Base-by-base conservation (phyloP, 1,140 invertebrate genomes). In the Onthophagus taurus region DNA sequence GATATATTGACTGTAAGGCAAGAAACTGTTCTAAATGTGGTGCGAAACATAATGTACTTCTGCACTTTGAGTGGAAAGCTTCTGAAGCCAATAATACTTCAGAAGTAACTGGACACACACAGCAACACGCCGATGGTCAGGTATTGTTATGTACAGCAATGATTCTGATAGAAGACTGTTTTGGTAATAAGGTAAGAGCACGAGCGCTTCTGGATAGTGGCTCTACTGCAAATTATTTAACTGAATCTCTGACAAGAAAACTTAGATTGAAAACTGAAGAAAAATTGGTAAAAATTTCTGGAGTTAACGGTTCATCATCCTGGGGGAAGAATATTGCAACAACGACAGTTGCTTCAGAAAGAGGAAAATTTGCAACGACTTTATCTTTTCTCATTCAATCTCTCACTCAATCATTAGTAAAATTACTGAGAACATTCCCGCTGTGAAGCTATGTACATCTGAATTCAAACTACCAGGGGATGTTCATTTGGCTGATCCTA, bases 141-240 rank as follows among this genome's bases (percentile, higher is more conserved):
- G n/a, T n/a, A n/a, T n/a, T n/a, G n/a, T n/a, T n/a, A n/a, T n/a
- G n/a, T n/a, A n/a, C n/a, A n/a, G n/a, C n/a, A n/a, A n/a, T n/a
- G n/a, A n/a, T n/a, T n/a, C n/a, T n/a, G n/a, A n/a, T n/a, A n/a
- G n/a, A n/a, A n/a, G n/a, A n/a, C n/a, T n/a, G n/a, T n/a, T n/a
- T n/a, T n/a, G n/a, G n/a, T n/a, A n/a, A n/a, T n/a, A n/a, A n/a
- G n/a, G n/a, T n/a, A n/a, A n/a, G n/a, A n/a, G n/a, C n/a, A n/a
- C 24, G 54, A 4, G 42, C 48, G n/a, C 33, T 56, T 23, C 42
- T 53, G 16, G 56, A 58, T 42, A 11, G 19, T 3, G 52, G 54
- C 7, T 54, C 48, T 9, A 52, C 56, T 30, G 45, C 49, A 0
- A 53, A 52, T 45, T 54, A 54, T 42, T 43, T 58, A 0, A 50